Conservation (phyloP, 2,797 vertebrate genomes). For the Melanotaenia boesemani region DNA sequence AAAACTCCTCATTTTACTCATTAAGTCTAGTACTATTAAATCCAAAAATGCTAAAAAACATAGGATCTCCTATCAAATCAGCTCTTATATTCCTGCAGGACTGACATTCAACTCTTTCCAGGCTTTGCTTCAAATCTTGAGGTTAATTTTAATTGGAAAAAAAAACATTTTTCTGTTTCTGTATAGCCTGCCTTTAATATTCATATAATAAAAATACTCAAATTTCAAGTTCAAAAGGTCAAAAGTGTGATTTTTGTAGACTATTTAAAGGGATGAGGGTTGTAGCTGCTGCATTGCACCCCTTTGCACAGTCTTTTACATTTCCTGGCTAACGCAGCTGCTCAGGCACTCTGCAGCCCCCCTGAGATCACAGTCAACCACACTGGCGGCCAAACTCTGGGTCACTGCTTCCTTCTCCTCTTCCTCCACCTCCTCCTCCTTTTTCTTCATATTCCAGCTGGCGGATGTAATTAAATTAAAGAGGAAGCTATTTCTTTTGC, state of each 20-base stretch:
- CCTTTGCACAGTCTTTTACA: constrained; percentile 10
- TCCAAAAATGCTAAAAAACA: no score
- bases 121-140: no score
- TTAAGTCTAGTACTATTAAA: no score
- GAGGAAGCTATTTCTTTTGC: constrained; percentile 39
- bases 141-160: no score
- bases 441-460: constrained; percentile 57
- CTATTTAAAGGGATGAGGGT: not conserved
- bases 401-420: constrained; percentile 52
- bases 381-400: constrained; percentile 52
- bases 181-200: no score
- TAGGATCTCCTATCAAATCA: no score
- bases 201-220: no score
- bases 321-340: constrained; percentile 60
- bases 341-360: constrained; percentile 30
- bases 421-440: constrained; percentile 16
- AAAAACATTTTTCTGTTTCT: no score
- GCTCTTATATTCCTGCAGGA: no score
- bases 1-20: no score
- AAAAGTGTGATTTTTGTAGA: not conserved
- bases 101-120: no score
- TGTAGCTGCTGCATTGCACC: constrained; percentile 22
- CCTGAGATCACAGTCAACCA: constrained; percentile 51
- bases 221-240: not conserved
- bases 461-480: constrained; percentile 61